Percentiles rank a stretch among this genome's conserved stretches.
Conservation (phyloP, 2,888 invertebrate species). For the Abrostola triplasia region DNA sequence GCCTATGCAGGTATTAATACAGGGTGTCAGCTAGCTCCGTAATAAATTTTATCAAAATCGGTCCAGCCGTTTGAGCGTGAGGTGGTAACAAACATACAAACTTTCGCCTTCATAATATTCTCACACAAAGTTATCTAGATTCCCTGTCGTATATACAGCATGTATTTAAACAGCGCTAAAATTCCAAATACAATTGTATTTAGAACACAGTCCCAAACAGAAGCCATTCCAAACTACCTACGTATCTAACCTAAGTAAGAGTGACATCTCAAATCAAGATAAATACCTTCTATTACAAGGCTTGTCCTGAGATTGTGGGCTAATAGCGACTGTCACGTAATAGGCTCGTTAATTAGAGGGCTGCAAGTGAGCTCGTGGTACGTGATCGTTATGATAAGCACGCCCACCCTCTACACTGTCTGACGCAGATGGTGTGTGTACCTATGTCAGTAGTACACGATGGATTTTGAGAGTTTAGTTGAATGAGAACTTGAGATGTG, state of each 20-base stretch:
- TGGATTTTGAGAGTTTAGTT: background rate
- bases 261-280: slow-evolving; percentile 3
- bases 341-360: slow-evolving; percentile 52
- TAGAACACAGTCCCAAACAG: no score
- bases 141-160: no score
- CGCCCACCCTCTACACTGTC: slow-evolving; percentile 5
- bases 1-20: no score
- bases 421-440: background rate
- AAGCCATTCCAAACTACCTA: no score
- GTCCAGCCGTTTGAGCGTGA: no score
- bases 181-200: no score
- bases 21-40: no score
- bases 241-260: background rate
- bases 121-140: no score
- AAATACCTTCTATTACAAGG: slow-evolving; percentile 1
- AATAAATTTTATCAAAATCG: no score
- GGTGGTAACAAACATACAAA: no score
- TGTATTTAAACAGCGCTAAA: no score
- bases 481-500: background rate
- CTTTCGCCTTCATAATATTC: no score
- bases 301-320: slow-evolving; percentile 3
- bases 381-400: slow-evolving; percentile 44
- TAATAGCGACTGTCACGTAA: slow-evolving; percentile 28
- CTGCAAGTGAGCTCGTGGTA: slow-evolving; percentile 34
- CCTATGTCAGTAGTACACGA: background rate